phyloP scores from a whole-genome alignment of 2,797 vertebrate genomes.

The Salmo trutta region DNA sequence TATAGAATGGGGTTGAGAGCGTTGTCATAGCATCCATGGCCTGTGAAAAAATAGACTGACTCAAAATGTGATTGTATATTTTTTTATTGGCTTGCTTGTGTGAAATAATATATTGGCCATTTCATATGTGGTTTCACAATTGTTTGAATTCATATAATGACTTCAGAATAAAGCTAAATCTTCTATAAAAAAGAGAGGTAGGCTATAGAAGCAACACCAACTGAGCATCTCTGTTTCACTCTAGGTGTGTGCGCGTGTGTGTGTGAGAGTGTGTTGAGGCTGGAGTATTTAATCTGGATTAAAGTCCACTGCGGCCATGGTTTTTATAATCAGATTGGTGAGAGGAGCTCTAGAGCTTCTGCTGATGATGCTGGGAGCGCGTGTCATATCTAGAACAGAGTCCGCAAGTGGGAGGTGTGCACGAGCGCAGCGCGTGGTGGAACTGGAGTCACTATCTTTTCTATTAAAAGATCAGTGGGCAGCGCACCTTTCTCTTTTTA shows the following conservation, averaged over 20 bases:
- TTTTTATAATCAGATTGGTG: slow-evolving; percentile 70
- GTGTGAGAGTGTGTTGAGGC: slow-evolving; percentile 46
- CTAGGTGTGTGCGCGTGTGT: slow-evolving; percentile 7
- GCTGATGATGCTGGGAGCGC: slow-evolving; percentile 49
- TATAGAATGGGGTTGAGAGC: background rate
- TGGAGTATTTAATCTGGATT: slow-evolving; percentile 75
- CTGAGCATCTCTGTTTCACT: background rate
- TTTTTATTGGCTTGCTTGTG: background rate
- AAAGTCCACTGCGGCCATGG: slow-evolving; percentile 59
- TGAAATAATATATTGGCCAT: background rate
- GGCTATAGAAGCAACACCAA: background rate
- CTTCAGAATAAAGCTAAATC: background rate
- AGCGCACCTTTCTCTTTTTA: background rate
- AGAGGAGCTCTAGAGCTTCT: slow-evolving; percentile 45
- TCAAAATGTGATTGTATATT: background rate
- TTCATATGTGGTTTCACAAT: background rate
- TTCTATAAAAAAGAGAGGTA: background rate
- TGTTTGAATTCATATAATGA: background rate
- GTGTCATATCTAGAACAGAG: slow-evolving; percentile 72
- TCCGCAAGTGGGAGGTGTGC: background rate
- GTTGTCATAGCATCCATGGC: background rate
- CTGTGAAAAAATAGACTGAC: background rate
- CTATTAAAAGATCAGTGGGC: background rate
- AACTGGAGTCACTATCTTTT: background rate
- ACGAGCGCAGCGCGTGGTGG: background rate